phyloP scores from a whole-genome alignment of 2,888 invertebrate species.

The Parnassius orleans region DNA sequence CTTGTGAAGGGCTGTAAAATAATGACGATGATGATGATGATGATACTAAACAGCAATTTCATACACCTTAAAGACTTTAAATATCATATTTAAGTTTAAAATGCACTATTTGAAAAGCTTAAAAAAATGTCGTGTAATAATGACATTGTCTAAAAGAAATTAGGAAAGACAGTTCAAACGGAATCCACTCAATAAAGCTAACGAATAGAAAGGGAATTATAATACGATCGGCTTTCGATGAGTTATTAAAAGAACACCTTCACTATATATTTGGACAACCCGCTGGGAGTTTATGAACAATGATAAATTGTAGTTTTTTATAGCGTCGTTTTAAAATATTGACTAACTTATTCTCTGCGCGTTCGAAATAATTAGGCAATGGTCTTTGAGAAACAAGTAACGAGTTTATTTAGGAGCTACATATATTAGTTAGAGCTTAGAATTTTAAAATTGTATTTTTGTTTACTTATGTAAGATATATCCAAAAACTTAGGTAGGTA shows the following conservation, averaged over 20 bases:
- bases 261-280: constrained; percentile 64
- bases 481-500: too few species aligned
- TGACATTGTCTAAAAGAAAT: constrained; percentile 20
- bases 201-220: constrained; percentile 64
- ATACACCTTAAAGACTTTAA: too few species aligned
- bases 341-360: constrained; percentile 17
- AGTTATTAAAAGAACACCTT: constrained; percentile 75
- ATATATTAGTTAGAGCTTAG: too few species aligned
- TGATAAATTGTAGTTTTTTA: constrained; percentile 62
- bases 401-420: too few species aligned
- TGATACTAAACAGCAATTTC: too few species aligned
- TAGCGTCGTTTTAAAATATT: constrained; percentile 24
- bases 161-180: constrained; percentile 25
- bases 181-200: constrained; percentile 44
- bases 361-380: constrained; percentile 9
- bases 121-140: constrained; percentile 11
- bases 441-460: too few species aligned
- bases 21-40: too few species aligned
- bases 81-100: too few species aligned
- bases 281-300: constrained; percentile 73
- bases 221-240: constrained; percentile 69
- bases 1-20: too few species aligned
- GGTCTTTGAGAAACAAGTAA: too few species aligned
- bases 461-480: too few species aligned
- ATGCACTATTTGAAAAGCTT: too few species aligned